Evolutionary conservation across 2,113 vertebrate species (phyloP).

Genomic region (Anhinga rufa): DNA sequence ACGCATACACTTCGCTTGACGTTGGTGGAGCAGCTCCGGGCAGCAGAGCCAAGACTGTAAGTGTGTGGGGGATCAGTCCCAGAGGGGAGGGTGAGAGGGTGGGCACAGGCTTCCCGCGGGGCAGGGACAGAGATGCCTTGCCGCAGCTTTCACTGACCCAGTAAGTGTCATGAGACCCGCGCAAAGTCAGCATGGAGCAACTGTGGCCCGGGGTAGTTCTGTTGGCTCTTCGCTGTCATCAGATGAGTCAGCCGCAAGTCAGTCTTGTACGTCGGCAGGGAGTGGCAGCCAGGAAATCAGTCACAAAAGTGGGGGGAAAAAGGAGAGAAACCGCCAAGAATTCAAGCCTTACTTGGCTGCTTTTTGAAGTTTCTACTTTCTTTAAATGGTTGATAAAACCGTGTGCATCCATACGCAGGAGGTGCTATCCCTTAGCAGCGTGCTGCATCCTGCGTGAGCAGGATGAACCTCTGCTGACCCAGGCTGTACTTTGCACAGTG

Average conservation of each 20-base stretch:
- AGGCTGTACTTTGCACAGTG: not conserved
- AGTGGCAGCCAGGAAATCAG: conserved; percentile 19
- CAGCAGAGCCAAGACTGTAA: not conserved
- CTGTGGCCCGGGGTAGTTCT: not conserved
- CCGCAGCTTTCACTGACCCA: not conserved
- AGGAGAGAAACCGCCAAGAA: not conserved
- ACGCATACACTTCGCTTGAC: rapidly evolving
- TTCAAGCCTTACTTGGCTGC: not conserved
- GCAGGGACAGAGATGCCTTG: not conserved
- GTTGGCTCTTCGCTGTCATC: not conserved
- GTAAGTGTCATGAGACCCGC: not conserved
- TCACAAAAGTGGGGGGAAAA: not conserved
- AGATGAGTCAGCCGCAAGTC: conserved; percentile 31
- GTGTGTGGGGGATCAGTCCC: not conserved
- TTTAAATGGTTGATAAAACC: not conserved
- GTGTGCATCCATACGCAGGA: too few species aligned
- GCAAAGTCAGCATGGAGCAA: not conserved
- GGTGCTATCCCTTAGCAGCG: not conserved
- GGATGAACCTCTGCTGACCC: not conserved
- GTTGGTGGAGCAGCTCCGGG: not conserved
- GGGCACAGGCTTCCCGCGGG: not conserved
- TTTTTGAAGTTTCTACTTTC: not conserved
- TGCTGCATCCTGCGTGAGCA: rapidly evolving
- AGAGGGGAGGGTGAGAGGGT: not conserved
- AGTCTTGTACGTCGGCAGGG: not conserved